Conservation (phyloP, 1,140 invertebrate species). For the Philotrypesis tridentata region DNA sequence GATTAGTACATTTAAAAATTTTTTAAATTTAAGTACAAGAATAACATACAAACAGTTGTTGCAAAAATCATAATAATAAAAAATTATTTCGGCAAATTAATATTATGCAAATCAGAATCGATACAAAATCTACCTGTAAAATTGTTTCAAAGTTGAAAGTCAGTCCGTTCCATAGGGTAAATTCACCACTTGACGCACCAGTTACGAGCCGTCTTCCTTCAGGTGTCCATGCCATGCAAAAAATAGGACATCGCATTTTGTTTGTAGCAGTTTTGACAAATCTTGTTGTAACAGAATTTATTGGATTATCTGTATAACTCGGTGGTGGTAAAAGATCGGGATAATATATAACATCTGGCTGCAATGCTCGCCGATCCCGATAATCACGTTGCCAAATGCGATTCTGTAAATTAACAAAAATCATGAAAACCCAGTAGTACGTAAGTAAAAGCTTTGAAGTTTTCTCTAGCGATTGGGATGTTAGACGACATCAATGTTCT, state of each 20-base stretch:
- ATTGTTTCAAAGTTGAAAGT: slow-evolving; percentile 99
- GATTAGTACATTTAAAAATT: no score
- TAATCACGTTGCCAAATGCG: slow-evolving; percentile 95
- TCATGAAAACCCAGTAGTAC: no score
- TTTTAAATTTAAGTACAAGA: no score
- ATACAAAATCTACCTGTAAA: slow-evolving; percentile 81
- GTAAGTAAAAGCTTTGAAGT: no score
- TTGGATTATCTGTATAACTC: slow-evolving; percentile 93
- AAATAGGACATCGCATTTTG: slow-evolving; percentile 99
- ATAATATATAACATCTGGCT: slow-evolving; percentile 93
- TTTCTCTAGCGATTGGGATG: no score
- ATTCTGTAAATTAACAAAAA: slow-evolving; percentile 76
- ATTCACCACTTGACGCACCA: slow-evolving; percentile 98
- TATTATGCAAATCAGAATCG: no score
- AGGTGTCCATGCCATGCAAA: slow-evolving; percentile 99
- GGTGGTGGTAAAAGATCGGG: slow-evolving; percentile 91
- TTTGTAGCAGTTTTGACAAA: slow-evolving; percentile 99
- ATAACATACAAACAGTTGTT: no score
- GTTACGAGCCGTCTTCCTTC: slow-evolving; percentile 98
- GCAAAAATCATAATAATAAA: no score
- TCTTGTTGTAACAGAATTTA: slow-evolving; percentile 96
- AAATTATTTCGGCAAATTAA: no score
- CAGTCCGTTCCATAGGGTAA: slow-evolving; percentile 99
- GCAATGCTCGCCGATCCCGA: slow-evolving; percentile 88
- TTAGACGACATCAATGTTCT: no score